Percentiles rank a stretch among this genome's conserved stretches.
Conservation (phyloP, 2,888 invertebrate species). For the Salticus scenicus region DNA sequence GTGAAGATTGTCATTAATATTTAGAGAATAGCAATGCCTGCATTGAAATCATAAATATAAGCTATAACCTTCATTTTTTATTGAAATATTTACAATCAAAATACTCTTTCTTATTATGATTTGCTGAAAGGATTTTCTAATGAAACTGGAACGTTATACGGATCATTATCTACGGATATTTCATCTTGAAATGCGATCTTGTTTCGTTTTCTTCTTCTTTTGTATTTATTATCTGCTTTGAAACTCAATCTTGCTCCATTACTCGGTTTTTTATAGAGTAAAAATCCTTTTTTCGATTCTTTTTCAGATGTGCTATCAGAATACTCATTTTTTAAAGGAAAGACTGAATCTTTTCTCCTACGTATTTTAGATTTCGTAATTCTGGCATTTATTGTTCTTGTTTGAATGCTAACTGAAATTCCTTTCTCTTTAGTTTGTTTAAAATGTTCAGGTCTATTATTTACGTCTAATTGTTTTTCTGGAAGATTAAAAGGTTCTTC, state of each 20-base stretch:
- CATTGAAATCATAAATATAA: no score
- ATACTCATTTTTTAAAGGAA: conserved; percentile 8
- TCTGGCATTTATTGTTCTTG: conserved; percentile 42
- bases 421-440: conserved; percentile 17
- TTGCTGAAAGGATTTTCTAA: conserved; percentile 19
- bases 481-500: not conserved
- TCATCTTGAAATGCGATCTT: conserved; percentile 41
- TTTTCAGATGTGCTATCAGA: conserved; percentile 50
- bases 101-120: no score
- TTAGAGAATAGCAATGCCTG: no score
- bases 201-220: conserved; percentile 48
- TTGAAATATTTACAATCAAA: no score
- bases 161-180: conserved; percentile 37
- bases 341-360: conserved; percentile 12
- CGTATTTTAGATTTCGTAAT: conserved; percentile 42
- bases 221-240: conserved; percentile 30
- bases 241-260: conserved; percentile 20
- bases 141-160: conserved; percentile 33
- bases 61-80: no score
- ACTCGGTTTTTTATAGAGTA: conserved; percentile 1
- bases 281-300: not conserved
- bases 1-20: no score
- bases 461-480: not conserved
- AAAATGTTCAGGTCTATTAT: not conserved
- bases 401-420: conserved; percentile 55